Evolutionary conservation across 1,140 invertebrate species (phyloP).

Genomic region (Ladona fulva): DNA sequence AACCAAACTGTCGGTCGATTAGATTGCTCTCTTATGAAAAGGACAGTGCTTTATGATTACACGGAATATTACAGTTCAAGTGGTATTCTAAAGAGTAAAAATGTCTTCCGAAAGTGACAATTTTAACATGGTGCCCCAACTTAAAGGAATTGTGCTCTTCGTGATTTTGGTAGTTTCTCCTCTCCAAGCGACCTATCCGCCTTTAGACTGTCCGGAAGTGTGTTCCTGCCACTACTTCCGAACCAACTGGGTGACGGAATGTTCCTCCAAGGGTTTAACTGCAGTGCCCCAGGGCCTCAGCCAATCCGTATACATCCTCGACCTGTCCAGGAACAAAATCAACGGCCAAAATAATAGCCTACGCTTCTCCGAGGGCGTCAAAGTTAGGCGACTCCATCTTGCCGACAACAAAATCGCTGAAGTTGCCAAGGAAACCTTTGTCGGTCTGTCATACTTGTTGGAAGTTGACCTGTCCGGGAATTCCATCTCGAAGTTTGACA

Average conservation of each 20-base stretch:
- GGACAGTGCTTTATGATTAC: too few species aligned
- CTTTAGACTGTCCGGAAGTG: conserved; percentile 54
- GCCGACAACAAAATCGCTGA: conserved; percentile 53
- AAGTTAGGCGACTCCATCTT: conserved; percentile 57
- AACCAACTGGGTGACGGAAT: conserved; percentile 66
- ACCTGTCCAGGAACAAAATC: conserved; percentile 60
- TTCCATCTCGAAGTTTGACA: conserved; percentile 49
- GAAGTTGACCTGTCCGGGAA: conserved; percentile 61
- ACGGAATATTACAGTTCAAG: too few species aligned
- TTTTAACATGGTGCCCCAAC: too few species aligned
- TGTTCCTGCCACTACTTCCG: conserved; percentile 67
- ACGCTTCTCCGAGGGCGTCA: conserved; percentile 53
- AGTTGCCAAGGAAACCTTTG: conserved; percentile 50
- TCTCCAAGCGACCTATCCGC: not conserved
- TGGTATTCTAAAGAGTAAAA: too few species aligned
- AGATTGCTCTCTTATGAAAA: too few species aligned
- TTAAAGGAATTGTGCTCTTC: too few species aligned
- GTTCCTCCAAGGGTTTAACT: conserved; percentile 64
- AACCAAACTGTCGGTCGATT: too few species aligned
- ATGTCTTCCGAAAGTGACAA: too few species aligned
- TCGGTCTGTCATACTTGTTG: conserved; percentile 52
- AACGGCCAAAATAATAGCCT: conserved; percentile 34
- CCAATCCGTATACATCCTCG: conserved; percentile 57
- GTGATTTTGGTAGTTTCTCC: not conserved
- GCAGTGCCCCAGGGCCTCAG: conserved; percentile 53